Evolutionary conservation across 2,888 invertebrate species (phyloP).

Genomic region (Cephus spinipes): DNA sequence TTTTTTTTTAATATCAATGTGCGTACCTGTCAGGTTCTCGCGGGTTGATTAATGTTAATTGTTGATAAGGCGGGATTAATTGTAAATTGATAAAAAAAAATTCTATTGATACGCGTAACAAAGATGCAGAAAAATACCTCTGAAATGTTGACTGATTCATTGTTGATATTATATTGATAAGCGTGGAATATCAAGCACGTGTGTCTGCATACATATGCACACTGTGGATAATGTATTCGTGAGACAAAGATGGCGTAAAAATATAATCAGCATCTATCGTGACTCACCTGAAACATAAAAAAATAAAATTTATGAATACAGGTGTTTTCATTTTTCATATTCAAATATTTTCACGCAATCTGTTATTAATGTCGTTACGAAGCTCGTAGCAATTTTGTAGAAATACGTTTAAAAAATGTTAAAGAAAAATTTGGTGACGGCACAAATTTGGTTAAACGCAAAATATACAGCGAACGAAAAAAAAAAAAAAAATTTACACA

Average conservation of each 20-base stretch:
- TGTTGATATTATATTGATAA: neutral
- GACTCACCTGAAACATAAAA: slow-evolving; percentile 37
- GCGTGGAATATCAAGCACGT: slow-evolving; percentile 16
- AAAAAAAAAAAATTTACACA: too few relatives aligned
- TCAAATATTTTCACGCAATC: neutral
- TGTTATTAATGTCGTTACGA: neutral
- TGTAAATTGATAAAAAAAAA: neutral
- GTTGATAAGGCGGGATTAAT: neutral
- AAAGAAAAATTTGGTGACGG: neutral
- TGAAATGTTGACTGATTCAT: slow-evolving; percentile 4
- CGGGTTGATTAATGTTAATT: neutral
- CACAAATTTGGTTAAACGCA: neutral
- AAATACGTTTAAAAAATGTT: neutral
- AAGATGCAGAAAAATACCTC: neutral
- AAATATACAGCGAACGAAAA: neutral
- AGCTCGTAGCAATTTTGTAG: neutral
- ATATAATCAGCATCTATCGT: slow-evolving; percentile 3
- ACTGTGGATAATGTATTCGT: neutral
- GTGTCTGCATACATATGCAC: neutral
- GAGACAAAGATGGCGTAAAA: neutral
- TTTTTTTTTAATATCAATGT: too few relatives aligned
- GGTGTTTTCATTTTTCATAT: too few relatives aligned
- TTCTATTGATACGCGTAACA: neutral
- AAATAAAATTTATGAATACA: slow-evolving; percentile 8
- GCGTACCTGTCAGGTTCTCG: too few relatives aligned